Conservation (phyloP, 2,113 vertebrate species). For the Dascyllus trimaculatus region DNA sequence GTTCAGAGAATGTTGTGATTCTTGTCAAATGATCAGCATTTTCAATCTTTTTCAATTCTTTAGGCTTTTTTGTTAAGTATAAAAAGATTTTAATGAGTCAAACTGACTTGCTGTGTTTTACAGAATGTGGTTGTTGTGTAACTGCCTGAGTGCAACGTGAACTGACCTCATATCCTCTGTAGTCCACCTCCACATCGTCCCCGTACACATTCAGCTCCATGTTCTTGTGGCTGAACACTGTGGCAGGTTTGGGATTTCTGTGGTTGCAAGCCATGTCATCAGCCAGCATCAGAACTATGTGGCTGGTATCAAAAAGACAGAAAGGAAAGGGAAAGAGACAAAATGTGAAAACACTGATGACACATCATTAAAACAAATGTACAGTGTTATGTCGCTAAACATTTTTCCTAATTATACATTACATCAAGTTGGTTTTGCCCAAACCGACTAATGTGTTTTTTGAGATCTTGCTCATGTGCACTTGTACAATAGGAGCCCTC, state of each 20-base stretch:
- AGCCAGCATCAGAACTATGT: constrained; percentile 98
- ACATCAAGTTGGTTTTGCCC: too few species aligned
- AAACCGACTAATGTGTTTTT: too few species aligned
- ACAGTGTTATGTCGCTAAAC: too few species aligned
- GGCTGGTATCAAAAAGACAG: constrained; percentile 78
- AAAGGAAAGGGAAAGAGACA: neutral
- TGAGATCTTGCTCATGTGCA: too few species aligned
- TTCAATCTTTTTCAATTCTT: too few species aligned
- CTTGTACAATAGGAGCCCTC: too few species aligned
- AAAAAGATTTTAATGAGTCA: neutral
- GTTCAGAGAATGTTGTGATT: too few species aligned
- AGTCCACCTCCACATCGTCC: constrained; percentile 98
- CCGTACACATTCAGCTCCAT: constrained; percentile 99
- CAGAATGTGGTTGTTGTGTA: neutral
- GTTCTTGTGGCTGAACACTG: constrained; percentile 98
- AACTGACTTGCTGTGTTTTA: neutral
- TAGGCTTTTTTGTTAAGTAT: too few species aligned
- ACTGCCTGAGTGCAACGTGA: neutral
- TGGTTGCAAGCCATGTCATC: constrained; percentile 99
- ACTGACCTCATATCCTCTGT: constrained; percentile 95
- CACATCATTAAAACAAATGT: too few species aligned
- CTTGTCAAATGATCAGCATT: too few species aligned
- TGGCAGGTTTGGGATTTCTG: constrained; percentile 97
- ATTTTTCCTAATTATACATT: too few species aligned
- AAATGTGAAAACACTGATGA: too few species aligned